These are phyloP conservation scores for Tiphia femorata DNA, from an alignment of 2,888 invertebrate genomes.

Conservation along the genomic window DNA sequence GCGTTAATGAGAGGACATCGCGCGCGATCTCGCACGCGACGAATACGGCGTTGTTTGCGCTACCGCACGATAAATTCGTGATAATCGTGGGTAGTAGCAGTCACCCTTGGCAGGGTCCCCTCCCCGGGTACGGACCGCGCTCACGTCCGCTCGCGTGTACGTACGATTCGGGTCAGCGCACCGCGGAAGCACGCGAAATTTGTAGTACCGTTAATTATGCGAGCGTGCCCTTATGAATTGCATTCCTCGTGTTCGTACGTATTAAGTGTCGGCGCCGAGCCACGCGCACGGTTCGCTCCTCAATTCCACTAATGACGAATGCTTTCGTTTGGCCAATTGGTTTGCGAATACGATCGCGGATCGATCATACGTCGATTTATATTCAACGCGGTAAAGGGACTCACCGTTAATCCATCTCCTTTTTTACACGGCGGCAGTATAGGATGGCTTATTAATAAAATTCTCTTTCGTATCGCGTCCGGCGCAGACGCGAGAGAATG, in stretches of 20 bases:
- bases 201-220: constrained; percentile 26
- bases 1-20: not conserved
- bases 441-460: no score
- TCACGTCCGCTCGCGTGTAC: constrained; percentile 2
- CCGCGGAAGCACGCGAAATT: constrained; percentile 19
- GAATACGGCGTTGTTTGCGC: not conserved
- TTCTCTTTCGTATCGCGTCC: no score
- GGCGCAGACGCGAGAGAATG: no score
- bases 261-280: no score
- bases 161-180: constrained; percentile 19
- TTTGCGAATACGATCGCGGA: no score
- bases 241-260: not conserved
- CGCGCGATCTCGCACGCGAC: not conserved
- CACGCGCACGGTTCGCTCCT: no score
- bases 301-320: no score
- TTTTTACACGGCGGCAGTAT: no score
- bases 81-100: constrained; percentile 20
- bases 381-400: no score
- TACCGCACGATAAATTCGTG: constrained; percentile 10
- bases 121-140: not conserved
- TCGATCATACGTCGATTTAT: no score
- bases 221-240: not conserved
- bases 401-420: no score
- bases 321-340: no score
- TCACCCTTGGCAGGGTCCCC: constrained; percentile 2